Conservation (phyloP, 2,797 vertebrate species). For the Apodemus agrarius region DNA sequence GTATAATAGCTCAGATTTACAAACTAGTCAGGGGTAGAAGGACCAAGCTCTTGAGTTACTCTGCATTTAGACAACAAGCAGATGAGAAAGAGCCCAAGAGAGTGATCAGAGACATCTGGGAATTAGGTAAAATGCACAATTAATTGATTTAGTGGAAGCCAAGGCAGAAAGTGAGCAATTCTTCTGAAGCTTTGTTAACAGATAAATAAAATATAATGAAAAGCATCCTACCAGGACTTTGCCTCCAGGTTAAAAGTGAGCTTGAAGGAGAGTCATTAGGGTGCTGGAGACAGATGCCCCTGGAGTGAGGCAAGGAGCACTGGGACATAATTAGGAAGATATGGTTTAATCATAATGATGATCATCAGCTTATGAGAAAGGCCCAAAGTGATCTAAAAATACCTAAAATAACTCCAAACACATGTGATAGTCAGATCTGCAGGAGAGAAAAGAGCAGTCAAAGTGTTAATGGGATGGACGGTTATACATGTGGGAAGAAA, state of each 20-base stretch:
- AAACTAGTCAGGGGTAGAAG: not conserved
- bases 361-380: not conserved
- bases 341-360: not conserved
- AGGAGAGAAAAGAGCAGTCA: not conserved
- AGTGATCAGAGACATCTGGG: not conserved
- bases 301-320: not conserved
- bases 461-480: not conserved
- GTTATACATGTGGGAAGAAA: not conserved
- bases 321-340: not conserved
- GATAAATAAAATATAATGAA: constrained; percentile 6
- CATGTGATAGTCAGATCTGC: not conserved
- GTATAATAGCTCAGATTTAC: not conserved
- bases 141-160: constrained; percentile 9
- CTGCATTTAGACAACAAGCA: not conserved
- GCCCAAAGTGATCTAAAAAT: not conserved
- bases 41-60: not conserved
- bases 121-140: not conserved
- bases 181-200: not conserved
- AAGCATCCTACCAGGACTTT: not conserved
- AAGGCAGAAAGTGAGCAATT: not conserved
- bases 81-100: not conserved
- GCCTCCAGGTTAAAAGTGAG: not conserved
- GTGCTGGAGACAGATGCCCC: not conserved
- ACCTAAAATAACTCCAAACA: not conserved
- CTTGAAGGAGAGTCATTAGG: constrained; percentile 17